Base-by-base conservation (phyloP, 2,797 vertebrate species). In the Gambusia yucatana region DNA sequence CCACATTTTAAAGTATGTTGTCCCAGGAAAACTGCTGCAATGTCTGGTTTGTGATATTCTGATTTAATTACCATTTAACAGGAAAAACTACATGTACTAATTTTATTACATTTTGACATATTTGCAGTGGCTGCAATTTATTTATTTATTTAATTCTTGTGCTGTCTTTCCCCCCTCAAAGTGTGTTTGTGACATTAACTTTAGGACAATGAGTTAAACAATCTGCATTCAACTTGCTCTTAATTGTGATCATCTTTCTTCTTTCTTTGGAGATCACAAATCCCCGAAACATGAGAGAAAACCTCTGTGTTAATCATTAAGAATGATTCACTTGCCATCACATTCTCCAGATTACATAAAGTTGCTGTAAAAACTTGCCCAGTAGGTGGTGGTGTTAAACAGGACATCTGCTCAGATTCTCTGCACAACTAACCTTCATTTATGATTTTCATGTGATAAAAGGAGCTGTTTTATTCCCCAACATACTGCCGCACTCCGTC, bases 331-430 rank as follows among this genome's bases (percentile, higher is more conserved):
- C 13, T 1, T 70, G 43, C n/a, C 4, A 41, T 61, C 6, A 2
- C 20, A 22, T 39, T 39, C 61, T 20, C 61, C 33, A 39, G 61
- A 22, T 39, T 65, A 20, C 3, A 10, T 39, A 65, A 65, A 22
- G 61, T 36, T 22, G 25, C 11, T 71, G 43, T 71, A 2, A 44
- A n/a, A 16, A 14, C 11, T 46, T 71, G 25, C 0, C 92, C 95
- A 93, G 81, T 76, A 95, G 94, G 88, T 79, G 92, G 91, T 0
- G 80, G 76, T 75, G 36, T 80, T 16, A 6, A 30, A 79, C 75
- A 82, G 79, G 10, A 57, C 44, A 1, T 1, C 36, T 28, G 6
- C 22, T 77, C 28, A 20, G 14, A 17, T 41, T 22, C n/a, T 25
- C 41, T n/a, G 20, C 25, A 43, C 36, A 41, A 41, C 36, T 10